phyloP scores from a whole-genome alignment of 2,113 vertebrate species.

The Podocnemis expansa region DNA sequence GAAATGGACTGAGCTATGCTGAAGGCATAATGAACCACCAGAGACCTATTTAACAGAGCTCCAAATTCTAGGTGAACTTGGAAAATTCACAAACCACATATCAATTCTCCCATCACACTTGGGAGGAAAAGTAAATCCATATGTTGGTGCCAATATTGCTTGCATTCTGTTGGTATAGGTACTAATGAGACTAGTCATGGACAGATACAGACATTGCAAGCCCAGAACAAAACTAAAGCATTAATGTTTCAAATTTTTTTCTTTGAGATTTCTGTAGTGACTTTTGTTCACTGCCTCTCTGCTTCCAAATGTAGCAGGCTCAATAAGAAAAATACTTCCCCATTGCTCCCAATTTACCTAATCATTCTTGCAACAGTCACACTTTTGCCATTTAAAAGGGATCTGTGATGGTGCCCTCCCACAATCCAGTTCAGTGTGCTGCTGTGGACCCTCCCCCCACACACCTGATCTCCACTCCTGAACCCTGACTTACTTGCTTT shows the following conservation, averaged over 20 bases:
- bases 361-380: neutral
- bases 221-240: neutral
- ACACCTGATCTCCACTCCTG: no score
- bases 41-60: neutral
- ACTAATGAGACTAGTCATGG: neutral
- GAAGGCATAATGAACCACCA: neutral
- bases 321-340: neutral
- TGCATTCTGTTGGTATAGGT: neutral
- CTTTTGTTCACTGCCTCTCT: neutral
- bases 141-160: neutral
- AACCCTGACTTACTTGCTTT: no score
- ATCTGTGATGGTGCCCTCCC: no score
- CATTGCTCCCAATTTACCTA: neutral
- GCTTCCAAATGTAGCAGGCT: neutral
- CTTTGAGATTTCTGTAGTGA: neutral
- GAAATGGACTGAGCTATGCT: neutral
- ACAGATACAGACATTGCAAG: neutral
- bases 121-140: neutral
- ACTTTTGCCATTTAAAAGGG: neutral
- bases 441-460: no score
- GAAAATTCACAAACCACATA: accelerated
- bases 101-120: neutral
- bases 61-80: neutral
- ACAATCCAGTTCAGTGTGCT: no score
- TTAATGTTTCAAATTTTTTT: neutral